Evolutionary conservation across 2,888 invertebrate species (phyloP).

Genomic region (Ariolimax columbianus): DNA sequence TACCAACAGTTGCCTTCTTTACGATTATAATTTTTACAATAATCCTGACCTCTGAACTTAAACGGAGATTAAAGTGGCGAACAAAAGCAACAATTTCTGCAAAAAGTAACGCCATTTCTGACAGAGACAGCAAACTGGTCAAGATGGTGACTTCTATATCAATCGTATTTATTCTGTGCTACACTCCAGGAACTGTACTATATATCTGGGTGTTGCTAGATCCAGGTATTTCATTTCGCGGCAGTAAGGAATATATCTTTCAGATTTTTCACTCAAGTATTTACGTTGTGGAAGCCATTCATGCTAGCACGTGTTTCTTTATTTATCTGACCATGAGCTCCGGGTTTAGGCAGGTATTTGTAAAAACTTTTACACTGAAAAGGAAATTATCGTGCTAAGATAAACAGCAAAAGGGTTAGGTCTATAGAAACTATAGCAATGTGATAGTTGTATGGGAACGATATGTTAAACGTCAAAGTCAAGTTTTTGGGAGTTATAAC

Average conservation of each 20-base stretch:
- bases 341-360: neutral
- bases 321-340: conserved; percentile 14
- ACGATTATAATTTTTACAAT: neutral
- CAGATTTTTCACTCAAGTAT: neutral
- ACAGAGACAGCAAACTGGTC: conserved; percentile 25
- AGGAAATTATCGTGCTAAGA: no score
- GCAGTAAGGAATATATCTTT: neutral
- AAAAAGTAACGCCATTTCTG: neutral
- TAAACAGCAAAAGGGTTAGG: no score
- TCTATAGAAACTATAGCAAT: no score
- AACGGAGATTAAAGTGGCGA: conserved; percentile 5
- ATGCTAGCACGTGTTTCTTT: conserved; percentile 3
- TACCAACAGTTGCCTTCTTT: conserved; percentile 15
- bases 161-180: conserved; percentile 20
- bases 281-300: conserved; percentile 11
- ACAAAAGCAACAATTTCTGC: neutral
- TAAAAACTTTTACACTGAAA: no score
- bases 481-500: no score
- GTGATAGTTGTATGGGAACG: no score
- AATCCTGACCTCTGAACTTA: neutral
- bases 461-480: no score
- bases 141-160: conserved; percentile 31
- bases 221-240: neutral
- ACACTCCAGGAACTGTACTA: conserved; percentile 17
- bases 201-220: conserved; percentile 33